Evolutionary conservation across 2,888 invertebrate species (phyloP).

Genomic region (Eilema griseolum): DNA sequence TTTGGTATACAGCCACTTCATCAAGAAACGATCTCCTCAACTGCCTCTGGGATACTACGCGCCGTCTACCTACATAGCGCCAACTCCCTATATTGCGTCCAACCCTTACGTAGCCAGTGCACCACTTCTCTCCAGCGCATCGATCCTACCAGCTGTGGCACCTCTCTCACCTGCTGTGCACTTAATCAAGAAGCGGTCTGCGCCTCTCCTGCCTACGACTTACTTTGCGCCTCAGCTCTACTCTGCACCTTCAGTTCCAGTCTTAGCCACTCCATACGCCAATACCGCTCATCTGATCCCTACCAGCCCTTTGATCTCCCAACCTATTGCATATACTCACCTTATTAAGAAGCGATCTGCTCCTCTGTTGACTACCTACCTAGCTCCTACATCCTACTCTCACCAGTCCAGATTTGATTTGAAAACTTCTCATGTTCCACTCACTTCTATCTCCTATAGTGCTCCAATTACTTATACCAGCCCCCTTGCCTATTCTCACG

Average conservation of each 20-base stretch:
- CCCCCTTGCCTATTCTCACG: conserved; percentile 25
- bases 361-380: conserved; percentile 22
- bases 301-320: conserved; percentile 55
- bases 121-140: conserved; percentile 45
- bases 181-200: conserved; percentile 72
- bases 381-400: conserved; percentile 39
- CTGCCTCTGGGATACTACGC: conserved; percentile 41
- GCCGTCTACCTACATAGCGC: conserved; percentile 49
- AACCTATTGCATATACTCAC: conserved; percentile 15
- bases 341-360: conserved; percentile 38
- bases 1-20: conserved; percentile 64
- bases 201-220: conserved; percentile 45
- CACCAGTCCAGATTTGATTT: conserved; percentile 58
- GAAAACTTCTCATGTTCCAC: conserved; percentile 48
- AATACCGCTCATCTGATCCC: conserved; percentile 56
- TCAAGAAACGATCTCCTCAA: conserved; percentile 64
- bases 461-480: conserved; percentile 39
- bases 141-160: conserved; percentile 45
- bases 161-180: conserved; percentile 60
- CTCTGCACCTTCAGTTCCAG: conserved; percentile 54
- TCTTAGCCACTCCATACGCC: conserved; percentile 61
- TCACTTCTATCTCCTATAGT: conserved; percentile 49
- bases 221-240: conserved; percentile 56
- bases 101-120: conserved; percentile 53
- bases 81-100: conserved; percentile 45